Evolutionary conservation across 2,113 vertebrate genomes (phyloP).

Genomic region (Oreochromis tanganicae): DNA sequence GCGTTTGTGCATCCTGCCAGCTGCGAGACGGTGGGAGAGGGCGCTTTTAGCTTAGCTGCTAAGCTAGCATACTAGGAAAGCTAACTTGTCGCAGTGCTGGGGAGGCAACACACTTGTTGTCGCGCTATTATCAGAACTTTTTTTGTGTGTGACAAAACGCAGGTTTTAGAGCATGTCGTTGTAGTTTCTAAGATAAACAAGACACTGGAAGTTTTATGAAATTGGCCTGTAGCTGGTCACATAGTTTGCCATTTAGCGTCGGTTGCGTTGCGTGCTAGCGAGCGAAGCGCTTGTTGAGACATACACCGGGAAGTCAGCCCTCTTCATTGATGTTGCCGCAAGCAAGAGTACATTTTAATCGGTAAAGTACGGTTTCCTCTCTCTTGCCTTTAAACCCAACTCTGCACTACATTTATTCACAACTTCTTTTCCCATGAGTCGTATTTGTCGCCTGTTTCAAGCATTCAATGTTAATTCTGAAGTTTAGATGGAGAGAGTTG

Average conservation of each 20-base stretch:
- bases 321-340: not conserved
- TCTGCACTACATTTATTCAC: not conserved
- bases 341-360: not conserved
- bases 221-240: not conserved
- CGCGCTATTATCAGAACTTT: not conserved
- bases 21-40: slow-evolving; percentile 19
- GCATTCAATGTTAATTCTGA: not conserved
- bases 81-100: slow-evolving; percentile 43
- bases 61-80: slow-evolving; percentile 23
- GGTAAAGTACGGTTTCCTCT: not conserved
- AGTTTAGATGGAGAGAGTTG: not conserved
- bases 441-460: not conserved
- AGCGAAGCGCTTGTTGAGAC: slow-evolving; percentile 38
- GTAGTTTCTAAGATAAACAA: accelerated
- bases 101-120: slow-evolving; percentile 40
- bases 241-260: not conserved
- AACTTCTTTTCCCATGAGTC: not conserved
- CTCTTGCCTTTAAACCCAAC: not conserved
- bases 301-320: slow-evolving; percentile 44
- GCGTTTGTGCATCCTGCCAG: not conserved
- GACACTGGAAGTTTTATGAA: not conserved
- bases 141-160: not conserved
- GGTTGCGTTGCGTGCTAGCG: slow-evolving; percentile 12
- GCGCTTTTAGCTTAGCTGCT: slow-evolving; percentile 7
- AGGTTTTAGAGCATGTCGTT: not conserved